Evolutionary conservation across 2,888 invertebrate genomes (phyloP), one percentile per base, ranked within the genome.

Genomic region (Cantharis lateralis): DNA sequence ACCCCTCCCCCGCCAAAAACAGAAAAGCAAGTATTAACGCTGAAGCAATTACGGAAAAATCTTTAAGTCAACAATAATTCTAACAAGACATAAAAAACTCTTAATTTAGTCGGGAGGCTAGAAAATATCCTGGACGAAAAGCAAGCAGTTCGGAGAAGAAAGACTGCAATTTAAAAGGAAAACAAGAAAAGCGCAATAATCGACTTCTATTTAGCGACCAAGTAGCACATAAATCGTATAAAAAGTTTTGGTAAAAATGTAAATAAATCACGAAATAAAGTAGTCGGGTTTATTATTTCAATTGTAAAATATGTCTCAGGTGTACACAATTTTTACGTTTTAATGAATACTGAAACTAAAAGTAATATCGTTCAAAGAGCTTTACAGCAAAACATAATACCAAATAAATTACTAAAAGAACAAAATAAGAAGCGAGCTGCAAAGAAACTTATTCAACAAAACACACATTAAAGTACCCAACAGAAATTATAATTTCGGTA

Each of bases 401-500:
- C 80, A 82, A 81, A 81, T 81, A 82, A 81, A 81, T 81, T 82
- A 80, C 80, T 76, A 72, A 78, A 80, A 79, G 74, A 72, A 76
- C 70, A 75, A 77, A 81, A 76, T 77, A 77, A 79, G 79, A 78
- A 72, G 74, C 76, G 76, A 69, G 72, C 62, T 72, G 64, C 62
- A 74, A 72, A 75, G 76, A 82, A 82, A 82, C 80, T 83, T 82
- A 78, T 81, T 80, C 82, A 80, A 80, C 81, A 79, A 82, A 82
- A 82, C 82, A 81, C 82, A 81, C 82, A 82, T 83, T 83, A 82
- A 82, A 82, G 79, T 80, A 78, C 80, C 78, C 80, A 72, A 64
- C 72, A 81, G 82, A 82, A 83, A 82, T 83, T 82, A 82, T 80
- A 82, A 79, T 77, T 80, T 79, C 70, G 71, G 68, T 72, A 78